These are phyloP conservation scores for Sinopyrophorus schimmeli DNA, from an alignment of 2,888 invertebrate species.

Conservation along the genomic window DNA sequence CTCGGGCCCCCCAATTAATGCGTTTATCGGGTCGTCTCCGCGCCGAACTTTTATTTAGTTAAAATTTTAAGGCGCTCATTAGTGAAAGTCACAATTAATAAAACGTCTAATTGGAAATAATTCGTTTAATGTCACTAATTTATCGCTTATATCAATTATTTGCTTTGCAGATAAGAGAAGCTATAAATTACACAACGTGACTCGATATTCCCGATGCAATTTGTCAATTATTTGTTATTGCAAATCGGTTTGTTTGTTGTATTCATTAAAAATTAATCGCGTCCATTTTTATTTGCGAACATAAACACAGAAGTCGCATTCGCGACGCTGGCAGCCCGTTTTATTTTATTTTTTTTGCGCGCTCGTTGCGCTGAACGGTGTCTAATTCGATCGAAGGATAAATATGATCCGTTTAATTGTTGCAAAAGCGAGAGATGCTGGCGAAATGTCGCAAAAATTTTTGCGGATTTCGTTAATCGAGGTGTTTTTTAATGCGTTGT, in stretches of 20 bases:
- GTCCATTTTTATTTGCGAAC: too few relatives aligned
- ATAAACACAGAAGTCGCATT: too few relatives aligned
- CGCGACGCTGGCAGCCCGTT: too few relatives aligned
- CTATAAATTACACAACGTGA: slow-evolving; percentile 36
- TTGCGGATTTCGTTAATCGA: too few relatives aligned
- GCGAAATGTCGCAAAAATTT: too few relatives aligned
- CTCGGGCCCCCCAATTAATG: slow-evolving; percentile 10
- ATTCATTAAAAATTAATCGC: too few relatives aligned
- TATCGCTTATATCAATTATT: slow-evolving; percentile 31
- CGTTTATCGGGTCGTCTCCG: slow-evolving; percentile 7
- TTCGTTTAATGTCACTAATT: slow-evolving; percentile 26
- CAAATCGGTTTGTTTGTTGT: slow-evolving; percentile 23
- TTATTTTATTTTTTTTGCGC: too few relatives aligned
- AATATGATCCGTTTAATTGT: too few relatives aligned
- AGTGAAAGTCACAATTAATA: slow-evolving; percentile 25
- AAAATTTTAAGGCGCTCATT: slow-evolving; percentile 27
- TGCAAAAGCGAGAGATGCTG: too few relatives aligned
- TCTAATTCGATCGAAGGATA: too few relatives aligned
- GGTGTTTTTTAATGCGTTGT: too few relatives aligned
- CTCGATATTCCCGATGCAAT: slow-evolving; percentile 35
- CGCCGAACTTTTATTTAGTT: slow-evolving; percentile 10
- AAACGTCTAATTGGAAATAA: slow-evolving; percentile 28
- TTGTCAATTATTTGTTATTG: slow-evolving; percentile 38
- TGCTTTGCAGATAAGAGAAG: slow-evolving; percentile 22
- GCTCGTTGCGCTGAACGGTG: too few relatives aligned